Percentiles rank a stretch among this genome's conserved stretches.
Conservation (phyloP, 2,888 invertebrate genomes). For the Lycaena phlaeas region DNA sequence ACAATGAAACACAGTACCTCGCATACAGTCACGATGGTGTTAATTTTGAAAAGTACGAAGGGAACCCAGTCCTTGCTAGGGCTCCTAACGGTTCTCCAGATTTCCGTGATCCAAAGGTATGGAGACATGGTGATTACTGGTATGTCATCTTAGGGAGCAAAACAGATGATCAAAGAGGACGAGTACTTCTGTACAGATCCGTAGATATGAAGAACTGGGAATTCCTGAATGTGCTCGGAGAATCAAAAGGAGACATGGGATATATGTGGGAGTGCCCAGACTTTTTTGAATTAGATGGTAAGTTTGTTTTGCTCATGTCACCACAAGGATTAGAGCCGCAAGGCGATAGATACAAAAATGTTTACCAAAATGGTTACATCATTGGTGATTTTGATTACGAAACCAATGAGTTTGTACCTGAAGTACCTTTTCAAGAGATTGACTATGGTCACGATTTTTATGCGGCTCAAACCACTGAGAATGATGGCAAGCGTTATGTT, state of each 20-base stretch:
- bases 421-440: slow-evolving; percentile 50
- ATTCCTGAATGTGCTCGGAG: slow-evolving; percentile 43
- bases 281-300: slow-evolving; percentile 58
- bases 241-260: slow-evolving; percentile 45
- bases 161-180: slow-evolving; percentile 41
- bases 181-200: slow-evolving; percentile 54
- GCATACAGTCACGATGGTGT: slow-evolving; percentile 54
- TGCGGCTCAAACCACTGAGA: slow-evolving; percentile 51
- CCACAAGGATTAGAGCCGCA: slow-evolving; percentile 50
- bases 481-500: slow-evolving; percentile 44
- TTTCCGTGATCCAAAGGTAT: slow-evolving; percentile 66
- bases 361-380: slow-evolving; percentile 52
- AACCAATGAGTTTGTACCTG: slow-evolving; percentile 44
- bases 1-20: slow-evolving; percentile 50
- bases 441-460: slow-evolving; percentile 66
- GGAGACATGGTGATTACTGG: slow-evolving; percentile 50
- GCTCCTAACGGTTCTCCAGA: slow-evolving; percentile 50
- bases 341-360: slow-evolving; percentile 56
- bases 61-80: slow-evolving; percentile 48
- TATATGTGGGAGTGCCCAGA: slow-evolving; percentile 73
- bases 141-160: slow-evolving; percentile 58
- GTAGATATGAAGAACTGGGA: slow-evolving; percentile 49
- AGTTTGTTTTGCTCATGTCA: slow-evolving; percentile 52
- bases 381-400: slow-evolving; percentile 57
- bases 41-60: slow-evolving; percentile 47